Evolutionary conservation across 1,140 invertebrate species (phyloP), one percentile per base, ranked within the genome.

Genomic region (Heliconius eleuchia): DNA sequence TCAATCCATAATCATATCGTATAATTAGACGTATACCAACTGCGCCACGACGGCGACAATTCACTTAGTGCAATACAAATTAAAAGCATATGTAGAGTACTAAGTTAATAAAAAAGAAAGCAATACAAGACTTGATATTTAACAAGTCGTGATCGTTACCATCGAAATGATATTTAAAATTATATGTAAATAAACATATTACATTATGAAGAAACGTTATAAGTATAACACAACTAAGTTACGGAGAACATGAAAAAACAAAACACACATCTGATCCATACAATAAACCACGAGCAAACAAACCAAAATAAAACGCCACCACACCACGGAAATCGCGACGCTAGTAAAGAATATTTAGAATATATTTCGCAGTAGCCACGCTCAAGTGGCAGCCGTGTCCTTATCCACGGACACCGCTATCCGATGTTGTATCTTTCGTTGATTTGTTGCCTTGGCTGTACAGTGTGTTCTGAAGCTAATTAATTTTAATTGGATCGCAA

Each of bases 401-500:
- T 89, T 92, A 91, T 91, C 89, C 86, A 85, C 82, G 80, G 84
- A 85, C 82, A 82, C 80, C 77, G 87, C 86, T 89, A 92, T 91
- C 90, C 89, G 87, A 84, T 81, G 86, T 90, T 88, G 87, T 92
- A 92, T 92, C 91, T 92, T 90, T 89, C 86, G 89, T 94, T 92
- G 90, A 92, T 92, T 92, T 94, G 90, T 91, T 92, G 85, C 91
- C 86, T 92, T 84, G 86, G 85, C 85, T 86, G 86, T 87, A 86
- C 82, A 87, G 86, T 89, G 88, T 93, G 89, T 94, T 92, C 90
- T 85, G 88, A 87, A 90, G 90, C 91, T 94, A 93, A 94, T 94
- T 94, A 94, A 94, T 94, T 94, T 94, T 94, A 94, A 94, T 94
- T 94, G 92, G 92, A 89, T 92, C 88, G 89, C 91, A 89, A 90